Conservation (phyloP, 2,797 vertebrate genomes). For the Acrossocheilus wenchowensis region DNA sequence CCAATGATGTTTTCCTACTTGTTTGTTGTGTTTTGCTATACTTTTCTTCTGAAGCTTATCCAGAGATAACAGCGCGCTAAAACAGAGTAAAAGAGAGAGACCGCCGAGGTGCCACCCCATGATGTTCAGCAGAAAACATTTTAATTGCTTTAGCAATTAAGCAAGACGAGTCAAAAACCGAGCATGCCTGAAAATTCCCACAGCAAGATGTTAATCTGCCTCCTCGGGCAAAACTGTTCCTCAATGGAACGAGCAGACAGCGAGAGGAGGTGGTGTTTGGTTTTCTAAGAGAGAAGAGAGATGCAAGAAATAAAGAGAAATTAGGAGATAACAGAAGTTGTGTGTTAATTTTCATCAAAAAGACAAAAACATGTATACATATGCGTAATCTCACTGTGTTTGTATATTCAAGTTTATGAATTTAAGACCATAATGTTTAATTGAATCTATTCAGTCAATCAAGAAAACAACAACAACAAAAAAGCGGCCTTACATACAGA, state of each 20-base stretch:
- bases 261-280: not conserved
- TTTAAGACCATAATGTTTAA: conserved; percentile 3
- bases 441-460: not conserved
- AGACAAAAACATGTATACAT: not conserved
- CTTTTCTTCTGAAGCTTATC: conserved; percentile 41
- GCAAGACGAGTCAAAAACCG: conserved; percentile 73
- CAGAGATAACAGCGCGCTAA: conserved; percentile 41
- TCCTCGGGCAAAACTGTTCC: conserved; percentile 70
- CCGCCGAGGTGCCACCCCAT: conserved; percentile 50
- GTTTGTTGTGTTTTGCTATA: conserved; percentile 46
- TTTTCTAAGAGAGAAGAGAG: conserved; percentile 4
- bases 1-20: conserved; percentile 52
- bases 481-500: not conserved
- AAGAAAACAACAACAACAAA: not conserved
- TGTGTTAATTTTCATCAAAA: not conserved
- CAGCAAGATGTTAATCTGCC: conserved; percentile 64
- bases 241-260: conserved; percentile 14
- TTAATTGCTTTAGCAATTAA: conserved; percentile 63
- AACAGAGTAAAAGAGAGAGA: conserved; percentile 64
- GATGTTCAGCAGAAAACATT: conserved; percentile 73
- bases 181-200: conserved; percentile 61
- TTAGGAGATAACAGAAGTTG: not conserved
- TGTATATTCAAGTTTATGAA: conserved; percentile 38
- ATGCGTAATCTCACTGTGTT: not conserved
- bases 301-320: not conserved